Base-by-base conservation (phyloP, 2,888 invertebrate species). In the Sarcophaga carnaria region DNA sequence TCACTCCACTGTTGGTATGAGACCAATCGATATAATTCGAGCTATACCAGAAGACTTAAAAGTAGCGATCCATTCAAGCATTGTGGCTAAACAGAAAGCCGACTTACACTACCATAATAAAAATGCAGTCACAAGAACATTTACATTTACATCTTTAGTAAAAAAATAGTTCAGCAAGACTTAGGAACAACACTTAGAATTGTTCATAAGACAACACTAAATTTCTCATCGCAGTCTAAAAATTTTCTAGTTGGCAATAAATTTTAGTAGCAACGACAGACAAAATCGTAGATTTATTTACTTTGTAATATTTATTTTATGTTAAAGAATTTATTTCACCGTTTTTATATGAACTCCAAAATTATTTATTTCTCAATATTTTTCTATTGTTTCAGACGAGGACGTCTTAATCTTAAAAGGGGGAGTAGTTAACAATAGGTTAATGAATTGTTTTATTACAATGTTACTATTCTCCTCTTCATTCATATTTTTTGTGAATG, bases 91-190 rank as follows among this genome's bases (percentile, higher is more conserved):
- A 14, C 59, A 72, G 17, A 60, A 37, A n/a, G 3, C 37, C 6
- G 59, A 72, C 60, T 10, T 72, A 6, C n/a, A 11, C 2, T 59
- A 62, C 20, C 37, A 72, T 14, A 72, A 72, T 45, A 45, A 5
- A 10, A 37, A 27, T 66, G 54, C 4, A 20, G 66, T 25, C 20
- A 64, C 25, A 12, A 66, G 17, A 17, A n/a, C 60, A 74, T 27
- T 37, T 62, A 74, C 63, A 63, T 74, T 74, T 22, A 67, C 17
- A 67, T 49, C 37, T 76, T 66, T 66, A 59, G n/a, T 5, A 66
- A 76, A 17, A 76, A 54, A 66, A 45, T 25, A 22, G 63, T 74
- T 5, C 63, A 74, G 22, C 5, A 63, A 47, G 74, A 74, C 45
- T 22, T 74, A 47, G 74, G 74, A 5, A 62, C 37, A 8, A 14